A percentile compares a stretch with the other conserved stretches of the same genome.
These are phyloP conservation scores for Drosophila monieri DNA, from an alignment of 2,888 invertebrate genomes.

Conservation along the genomic window DNA sequence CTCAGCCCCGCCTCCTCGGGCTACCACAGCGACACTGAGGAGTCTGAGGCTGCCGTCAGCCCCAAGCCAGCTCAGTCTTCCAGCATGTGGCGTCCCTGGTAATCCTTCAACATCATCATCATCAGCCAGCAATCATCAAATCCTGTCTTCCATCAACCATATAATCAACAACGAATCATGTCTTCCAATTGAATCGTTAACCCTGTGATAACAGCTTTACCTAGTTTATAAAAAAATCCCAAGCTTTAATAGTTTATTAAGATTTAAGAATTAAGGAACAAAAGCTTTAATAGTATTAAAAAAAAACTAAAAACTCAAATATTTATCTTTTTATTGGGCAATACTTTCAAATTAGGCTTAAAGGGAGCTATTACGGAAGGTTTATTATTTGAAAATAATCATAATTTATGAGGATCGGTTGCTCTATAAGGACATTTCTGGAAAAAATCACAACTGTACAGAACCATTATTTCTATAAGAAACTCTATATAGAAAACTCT, in stretches of 20 bases:
- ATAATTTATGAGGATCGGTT: too few species aligned
- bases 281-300: conserved; percentile 42
- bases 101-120: conserved; percentile 21
- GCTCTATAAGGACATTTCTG: too few species aligned
- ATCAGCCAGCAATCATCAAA: conserved; percentile 44
- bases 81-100: conserved; percentile 78
- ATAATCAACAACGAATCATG: conserved; percentile 35
- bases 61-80: conserved; percentile 37
- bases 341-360: not conserved
- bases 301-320: conserved; percentile 12
- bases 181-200: conserved; percentile 46
- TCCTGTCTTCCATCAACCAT: conserved; percentile 26
- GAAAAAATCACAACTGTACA: too few species aligned
- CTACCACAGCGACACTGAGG: conserved; percentile 80
- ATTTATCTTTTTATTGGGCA: not conserved
- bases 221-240: conserved; percentile 31
- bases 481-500: too few species aligned
- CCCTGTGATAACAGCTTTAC: conserved; percentile 65
- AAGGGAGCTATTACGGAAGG: too few species aligned
- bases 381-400: too few species aligned
- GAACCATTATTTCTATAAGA: too few species aligned
- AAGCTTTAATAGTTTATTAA: conserved; percentile 31
- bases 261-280: conserved; percentile 6
- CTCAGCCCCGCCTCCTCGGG: conserved; percentile 83
- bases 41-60: conserved; percentile 53